Conservation (phyloP, 2,797 vertebrate species). For the Carapus acus region DNA sequence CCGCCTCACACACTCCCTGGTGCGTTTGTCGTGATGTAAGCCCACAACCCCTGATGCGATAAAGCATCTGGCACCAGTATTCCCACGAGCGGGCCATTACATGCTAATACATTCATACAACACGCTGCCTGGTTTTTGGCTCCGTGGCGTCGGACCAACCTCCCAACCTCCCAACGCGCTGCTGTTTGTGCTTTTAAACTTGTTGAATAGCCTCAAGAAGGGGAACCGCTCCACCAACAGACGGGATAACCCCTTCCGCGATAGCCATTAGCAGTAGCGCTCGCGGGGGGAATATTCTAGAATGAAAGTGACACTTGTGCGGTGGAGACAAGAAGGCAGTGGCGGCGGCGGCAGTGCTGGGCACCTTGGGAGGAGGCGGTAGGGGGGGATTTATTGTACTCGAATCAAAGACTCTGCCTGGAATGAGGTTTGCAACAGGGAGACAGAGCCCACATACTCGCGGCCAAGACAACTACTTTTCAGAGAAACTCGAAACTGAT, state of each 20-base stretch:
- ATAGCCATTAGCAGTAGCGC: slow-evolving; percentile 48
- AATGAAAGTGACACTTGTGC: slow-evolving; percentile 55
- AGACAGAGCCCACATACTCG: slow-evolving; percentile 50
- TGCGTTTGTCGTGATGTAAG: slow-evolving; percentile 22
- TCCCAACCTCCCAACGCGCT: slow-evolving; percentile 26
- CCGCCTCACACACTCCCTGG: slow-evolving; percentile 12
- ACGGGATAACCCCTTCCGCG: slow-evolving; percentile 49
- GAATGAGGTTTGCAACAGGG: slow-evolving; percentile 53
- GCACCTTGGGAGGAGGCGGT: no score
- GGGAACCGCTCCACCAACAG: slow-evolving; percentile 58
- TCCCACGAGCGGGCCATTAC: slow-evolving; percentile 44
- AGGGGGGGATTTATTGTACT: no score
- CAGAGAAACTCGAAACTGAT: slow-evolving; percentile 47
- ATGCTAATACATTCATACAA: slow-evolving; percentile 45
- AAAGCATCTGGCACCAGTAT: slow-evolving; percentile 54
- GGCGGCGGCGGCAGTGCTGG: no score
- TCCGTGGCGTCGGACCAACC: slow-evolving; percentile 30
- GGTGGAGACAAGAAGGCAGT: slow-evolving; percentile 41
- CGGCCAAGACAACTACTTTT: slow-evolving; percentile 48
- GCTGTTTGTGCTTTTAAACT: slow-evolving; percentile 46
- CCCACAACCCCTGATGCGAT: slow-evolving; percentile 43
- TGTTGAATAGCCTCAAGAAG: slow-evolving; percentile 49
- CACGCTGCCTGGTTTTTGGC: slow-evolving; percentile 46
- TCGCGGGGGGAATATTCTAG: slow-evolving; percentile 55
- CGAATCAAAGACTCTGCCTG: slow-evolving; percentile 60